These are phyloP conservation scores for Diloba caeruleocephala DNA, from an alignment of 2,888 invertebrate genomes.

Conservation along the genomic window DNA sequence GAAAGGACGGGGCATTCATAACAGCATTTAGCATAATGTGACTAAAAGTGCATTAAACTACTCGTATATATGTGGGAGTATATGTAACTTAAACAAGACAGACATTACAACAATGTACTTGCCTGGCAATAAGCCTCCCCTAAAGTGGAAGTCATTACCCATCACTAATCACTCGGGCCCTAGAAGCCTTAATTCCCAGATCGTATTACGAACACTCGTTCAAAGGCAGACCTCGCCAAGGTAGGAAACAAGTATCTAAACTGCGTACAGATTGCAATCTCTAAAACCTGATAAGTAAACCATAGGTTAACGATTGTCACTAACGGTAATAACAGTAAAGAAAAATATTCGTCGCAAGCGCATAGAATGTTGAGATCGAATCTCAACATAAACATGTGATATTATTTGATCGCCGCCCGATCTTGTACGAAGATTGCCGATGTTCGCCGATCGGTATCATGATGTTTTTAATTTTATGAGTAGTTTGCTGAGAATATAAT, in stretches of 20 bases:
- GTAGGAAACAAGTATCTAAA: conserved; percentile 42
- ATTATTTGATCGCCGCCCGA: conserved; percentile 75
- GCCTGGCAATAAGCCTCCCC: no score
- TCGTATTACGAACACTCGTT: conserved; percentile 16
- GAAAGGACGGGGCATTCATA: no score
- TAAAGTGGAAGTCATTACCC: no score
- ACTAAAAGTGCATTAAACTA: no score
- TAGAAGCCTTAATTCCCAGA: conserved; percentile 18
- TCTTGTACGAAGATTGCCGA: conserved; percentile 70
- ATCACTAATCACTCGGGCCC: conserved; percentile 12
- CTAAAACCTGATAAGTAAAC: conserved; percentile 51
- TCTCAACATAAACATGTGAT: conserved; percentile 76
- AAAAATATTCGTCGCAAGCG: conserved; percentile 60
- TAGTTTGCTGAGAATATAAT: conserved; percentile 64
- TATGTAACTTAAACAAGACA: no score
- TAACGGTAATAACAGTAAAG: conserved; percentile 54
- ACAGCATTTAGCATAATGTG: no score
- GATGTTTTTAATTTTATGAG: conserved; percentile 72
- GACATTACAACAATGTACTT: no score
- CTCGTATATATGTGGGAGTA: no score
- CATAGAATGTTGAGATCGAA: conserved; percentile 69
- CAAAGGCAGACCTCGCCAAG: conserved; percentile 29
- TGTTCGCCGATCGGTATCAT: conserved; percentile 69
- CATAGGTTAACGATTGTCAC: conserved; percentile 52
- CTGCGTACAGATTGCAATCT: conserved; percentile 48